Evolutionary conservation across 2,113 vertebrate genomes (phyloP), one percentile per base, ranked within the genome.

Genomic region (Phrynocephalus versicolor): DNA sequence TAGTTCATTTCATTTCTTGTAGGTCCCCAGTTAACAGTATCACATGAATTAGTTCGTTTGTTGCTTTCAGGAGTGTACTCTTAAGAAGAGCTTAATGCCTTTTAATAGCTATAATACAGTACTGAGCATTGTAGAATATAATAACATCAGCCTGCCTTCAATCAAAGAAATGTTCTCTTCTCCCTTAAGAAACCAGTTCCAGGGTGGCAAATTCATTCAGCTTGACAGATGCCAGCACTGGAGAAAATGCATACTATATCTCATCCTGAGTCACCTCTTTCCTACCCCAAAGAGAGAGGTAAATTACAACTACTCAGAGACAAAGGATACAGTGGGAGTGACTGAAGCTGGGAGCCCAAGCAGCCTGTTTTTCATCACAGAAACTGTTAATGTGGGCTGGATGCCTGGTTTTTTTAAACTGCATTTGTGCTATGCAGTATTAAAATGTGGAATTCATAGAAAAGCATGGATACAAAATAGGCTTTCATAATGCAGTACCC

Each of bases 151-250:
- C 10, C 70, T 64, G 55, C 73, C 80, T 81, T n/a, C 76, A 79
- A 82, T 30, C 81, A 35, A 10, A 77, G 64, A 89, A 57, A 79
- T 69, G 57, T 21, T 37, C 62, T 2, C 37, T 81, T 55, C 19
- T 90, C 82, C 88, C 62, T 71, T 27, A 83, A 85, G 74, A 1
- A 89, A 84, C 72, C 39, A 82, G n/a, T 85, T 88, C 41, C 82
- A 75, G 41, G 89, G 15, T 35, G 75, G 75, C n/a, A 88, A 85
- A 83, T 75, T 75, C 87, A 84, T 82, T 90, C 60, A 13, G 0
- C 71, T 74, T 23, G 57, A 82, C 55, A 86, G 85, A 82, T 16
- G 80, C 9, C 55, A 79, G 19, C 30, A 51, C 65, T 58, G 14
- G 85, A 86, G 87, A 5, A 79, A 85, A 27, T 8, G 3, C 70